Evolutionary conservation across 2,797 vertebrate species (phyloP).

Genomic region (Myripristis jacobus): DNA sequence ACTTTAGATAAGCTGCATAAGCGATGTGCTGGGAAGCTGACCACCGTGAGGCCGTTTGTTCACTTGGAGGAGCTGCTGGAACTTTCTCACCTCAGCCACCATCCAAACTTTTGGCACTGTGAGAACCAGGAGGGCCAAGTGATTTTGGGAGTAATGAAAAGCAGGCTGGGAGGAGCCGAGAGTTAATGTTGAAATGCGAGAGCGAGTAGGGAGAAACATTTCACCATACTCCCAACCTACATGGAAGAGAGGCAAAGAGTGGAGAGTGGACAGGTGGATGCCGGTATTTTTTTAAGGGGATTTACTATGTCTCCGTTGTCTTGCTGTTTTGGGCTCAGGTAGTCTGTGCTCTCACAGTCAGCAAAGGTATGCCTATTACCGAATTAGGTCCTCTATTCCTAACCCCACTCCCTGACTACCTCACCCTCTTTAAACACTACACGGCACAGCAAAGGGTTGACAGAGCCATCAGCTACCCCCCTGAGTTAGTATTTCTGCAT

Average conservation of each 20-base stretch:
- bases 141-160: constrained; percentile 28
- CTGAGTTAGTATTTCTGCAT: constrained; percentile 76
- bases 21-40: constrained; percentile 39
- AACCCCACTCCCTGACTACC: constrained; percentile 68
- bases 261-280: constrained; percentile 31
- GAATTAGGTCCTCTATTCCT: constrained; percentile 57
- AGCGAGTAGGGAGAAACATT: background rate
- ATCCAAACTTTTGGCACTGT: constrained; percentile 11
- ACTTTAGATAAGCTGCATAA: constrained; percentile 20
- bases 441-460: constrained; percentile 75
- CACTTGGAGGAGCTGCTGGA: constrained; percentile 39
- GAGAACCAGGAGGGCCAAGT: constrained; percentile 38
- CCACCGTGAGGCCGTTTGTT: constrained; percentile 21
- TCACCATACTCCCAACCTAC: background rate
- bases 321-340: constrained; percentile 39
- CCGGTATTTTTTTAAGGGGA: constrained; percentile 49
- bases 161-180: constrained; percentile 18
- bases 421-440: constrained; percentile 74
- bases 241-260: constrained; percentile 20
- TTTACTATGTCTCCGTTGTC: constrained; percentile 33
- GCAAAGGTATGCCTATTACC: constrained; percentile 58
- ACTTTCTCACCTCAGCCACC: constrained; percentile 25
- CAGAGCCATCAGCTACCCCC: constrained; percentile 84
- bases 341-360: constrained; percentile 22
- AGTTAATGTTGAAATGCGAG: constrained; percentile 26